These are phyloP conservation scores for Brachyhypopomus gauderio DNA, from an alignment of 2,113 vertebrate genomes.

Conservation along the genomic window DNA sequence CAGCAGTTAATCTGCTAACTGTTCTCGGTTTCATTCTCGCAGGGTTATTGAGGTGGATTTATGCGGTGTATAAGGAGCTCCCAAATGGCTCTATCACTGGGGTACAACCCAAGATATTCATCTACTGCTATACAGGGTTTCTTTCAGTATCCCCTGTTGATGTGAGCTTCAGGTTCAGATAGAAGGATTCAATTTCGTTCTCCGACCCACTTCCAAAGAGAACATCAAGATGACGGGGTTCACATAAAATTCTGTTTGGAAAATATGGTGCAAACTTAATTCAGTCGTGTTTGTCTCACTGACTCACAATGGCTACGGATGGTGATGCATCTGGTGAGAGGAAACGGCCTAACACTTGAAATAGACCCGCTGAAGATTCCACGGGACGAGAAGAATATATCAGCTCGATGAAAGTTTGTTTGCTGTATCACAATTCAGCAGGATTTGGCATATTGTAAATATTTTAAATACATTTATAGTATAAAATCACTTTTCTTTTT, in stretches of 20 bases:
- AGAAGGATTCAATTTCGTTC: constrained; percentile 22
- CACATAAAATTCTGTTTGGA: background rate
- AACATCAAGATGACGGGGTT: background rate
- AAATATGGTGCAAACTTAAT: constrained; percentile 15
- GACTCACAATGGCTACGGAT: background rate
- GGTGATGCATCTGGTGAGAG: constrained; percentile 14
- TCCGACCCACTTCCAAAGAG: constrained; percentile 9
- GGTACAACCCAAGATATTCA: background rate
- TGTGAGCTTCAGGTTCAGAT: background rate
- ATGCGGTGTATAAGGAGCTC: background rate
- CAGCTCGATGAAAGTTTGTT: background rate
- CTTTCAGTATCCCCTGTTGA: background rate
- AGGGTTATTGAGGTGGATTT: constrained; percentile 22
- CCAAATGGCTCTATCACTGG: background rate
- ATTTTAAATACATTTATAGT: too few relatives aligned
- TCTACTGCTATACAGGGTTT: constrained; percentile 24
- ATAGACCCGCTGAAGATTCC: background rate
- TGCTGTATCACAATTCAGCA: background rate
- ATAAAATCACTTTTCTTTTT: too few relatives aligned
- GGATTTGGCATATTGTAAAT: background rate
- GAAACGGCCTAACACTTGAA: constrained; percentile 1
- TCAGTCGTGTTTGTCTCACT: background rate
- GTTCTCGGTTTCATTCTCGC: background rate
- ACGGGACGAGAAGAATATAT: background rate
- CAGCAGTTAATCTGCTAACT: constrained; percentile 20